Evolutionary conservation across 2,888 invertebrate species (phyloP).

Genomic region (Agrilus mali): DNA sequence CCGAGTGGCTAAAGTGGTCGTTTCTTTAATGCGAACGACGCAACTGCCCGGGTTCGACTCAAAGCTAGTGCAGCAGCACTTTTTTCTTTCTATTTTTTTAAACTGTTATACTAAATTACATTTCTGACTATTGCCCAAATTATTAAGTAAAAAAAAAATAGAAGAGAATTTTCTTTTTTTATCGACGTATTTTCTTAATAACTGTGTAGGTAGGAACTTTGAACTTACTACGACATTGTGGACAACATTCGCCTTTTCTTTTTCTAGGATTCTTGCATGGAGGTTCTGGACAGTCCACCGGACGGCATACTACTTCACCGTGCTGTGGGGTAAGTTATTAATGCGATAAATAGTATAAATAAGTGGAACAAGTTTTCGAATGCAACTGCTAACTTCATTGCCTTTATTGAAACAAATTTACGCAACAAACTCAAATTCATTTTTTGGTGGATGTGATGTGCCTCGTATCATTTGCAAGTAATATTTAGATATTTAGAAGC

Average conservation of each 20-base stretch:
- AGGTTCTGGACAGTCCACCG: slow-evolving; percentile 64
- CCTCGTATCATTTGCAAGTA: not conserved
- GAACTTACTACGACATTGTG: slow-evolving; percentile 74
- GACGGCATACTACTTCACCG: slow-evolving; percentile 74
- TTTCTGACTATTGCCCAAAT: too few species aligned
- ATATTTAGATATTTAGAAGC: too few species aligned
- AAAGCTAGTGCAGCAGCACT: too few species aligned
- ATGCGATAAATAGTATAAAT: slow-evolving; percentile 10
- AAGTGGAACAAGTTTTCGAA: not conserved
- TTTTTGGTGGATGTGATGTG: not conserved
- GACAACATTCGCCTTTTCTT: slow-evolving; percentile 72
- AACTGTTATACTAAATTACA: too few species aligned
- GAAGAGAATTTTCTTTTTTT: not conserved
- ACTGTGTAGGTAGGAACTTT: not conserved
- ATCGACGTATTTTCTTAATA: not conserved
- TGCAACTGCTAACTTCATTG: too few species aligned
- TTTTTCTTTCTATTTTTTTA: too few species aligned
- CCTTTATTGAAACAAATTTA: too few species aligned
- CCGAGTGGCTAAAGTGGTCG: too few species aligned
- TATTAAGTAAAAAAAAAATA: not conserved
- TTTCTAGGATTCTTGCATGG: slow-evolving; percentile 71
- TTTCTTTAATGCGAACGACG: too few species aligned
- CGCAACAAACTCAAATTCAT: not conserved
- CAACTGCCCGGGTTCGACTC: too few species aligned
- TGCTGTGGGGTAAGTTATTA: slow-evolving; percentile 42